A percentile compares a stretch with the other conserved stretches of the same genome.
phyloP scores from a whole-genome alignment of 2,113 vertebrate genomes.

The Solenodon paradoxus region DNA sequence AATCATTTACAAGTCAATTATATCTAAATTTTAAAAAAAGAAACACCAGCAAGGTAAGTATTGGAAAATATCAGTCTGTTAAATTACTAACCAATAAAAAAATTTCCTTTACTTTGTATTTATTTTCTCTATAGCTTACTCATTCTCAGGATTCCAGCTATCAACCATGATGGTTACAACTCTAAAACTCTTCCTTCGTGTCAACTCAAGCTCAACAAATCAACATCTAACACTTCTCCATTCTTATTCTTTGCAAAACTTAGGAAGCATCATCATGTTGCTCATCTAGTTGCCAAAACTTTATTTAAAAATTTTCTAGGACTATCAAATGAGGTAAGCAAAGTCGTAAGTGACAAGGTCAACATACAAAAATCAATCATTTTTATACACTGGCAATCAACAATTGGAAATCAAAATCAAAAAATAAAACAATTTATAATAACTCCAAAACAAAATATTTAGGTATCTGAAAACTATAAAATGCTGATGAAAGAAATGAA shows the following conservation, averaged over 20 bases:
- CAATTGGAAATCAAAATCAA: neutral
- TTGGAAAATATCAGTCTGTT: neutral
- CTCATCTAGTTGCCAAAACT: neutral
- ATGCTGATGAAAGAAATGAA: neutral
- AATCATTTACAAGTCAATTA: neutral
- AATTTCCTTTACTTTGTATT: neutral
- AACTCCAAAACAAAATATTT: neutral
- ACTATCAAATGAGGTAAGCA: neutral
- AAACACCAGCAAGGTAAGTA: neutral
- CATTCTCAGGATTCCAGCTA: neutral
- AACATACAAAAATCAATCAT: neutral
- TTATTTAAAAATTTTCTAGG: neutral
- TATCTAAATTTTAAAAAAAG: neutral
- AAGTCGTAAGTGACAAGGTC: neutral
- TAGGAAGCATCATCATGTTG: neutral
- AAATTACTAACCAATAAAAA: neutral
- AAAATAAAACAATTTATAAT: neutral
- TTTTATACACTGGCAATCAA: neutral
- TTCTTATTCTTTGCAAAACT: neutral
- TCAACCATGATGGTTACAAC: neutral
- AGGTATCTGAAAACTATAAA: neutral
- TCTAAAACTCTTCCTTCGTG: neutral
- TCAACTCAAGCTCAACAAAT: neutral
- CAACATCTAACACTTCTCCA: neutral
- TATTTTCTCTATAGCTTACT: slow-evolving; percentile 22